Evolutionary conservation across 2,797 vertebrate species (phyloP).

Genomic region (Serranus cabrilla): DNA sequence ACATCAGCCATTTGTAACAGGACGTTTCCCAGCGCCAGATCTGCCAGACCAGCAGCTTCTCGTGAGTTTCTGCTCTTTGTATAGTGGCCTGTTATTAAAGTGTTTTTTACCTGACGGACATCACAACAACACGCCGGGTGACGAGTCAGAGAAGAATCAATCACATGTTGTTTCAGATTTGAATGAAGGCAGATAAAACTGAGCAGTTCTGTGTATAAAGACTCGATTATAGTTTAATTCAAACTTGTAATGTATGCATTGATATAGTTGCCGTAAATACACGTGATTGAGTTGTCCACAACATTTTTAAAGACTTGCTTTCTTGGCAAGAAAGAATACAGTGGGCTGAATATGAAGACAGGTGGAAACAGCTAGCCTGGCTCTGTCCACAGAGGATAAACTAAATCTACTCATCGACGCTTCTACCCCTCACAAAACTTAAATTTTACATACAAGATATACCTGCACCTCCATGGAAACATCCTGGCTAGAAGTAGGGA

Average conservation of each 20-base stretch:
- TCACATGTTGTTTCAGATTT: slow-evolving; percentile 7
- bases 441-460: background rate
- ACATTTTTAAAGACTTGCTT: background rate
- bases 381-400: background rate
- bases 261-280: background rate
- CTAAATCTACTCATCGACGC: background rate
- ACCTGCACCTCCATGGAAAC: too few species aligned
- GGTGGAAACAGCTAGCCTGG: background rate
- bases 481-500: too few species aligned
- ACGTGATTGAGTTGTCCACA: background rate
- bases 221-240: too few species aligned
- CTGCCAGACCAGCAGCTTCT: slow-evolving; percentile 75
- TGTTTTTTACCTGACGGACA: slow-evolving; percentile 6
- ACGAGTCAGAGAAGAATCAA: slow-evolving; percentile 19
- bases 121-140: slow-evolving; percentile 21
- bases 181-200: background rate
- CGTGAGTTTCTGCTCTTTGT: slow-evolving; percentile 74
- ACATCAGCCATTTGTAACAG: slow-evolving; percentile 83
- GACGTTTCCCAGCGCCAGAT: slow-evolving; percentile 69
- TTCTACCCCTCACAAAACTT: background rate
- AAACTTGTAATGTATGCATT: background rate
- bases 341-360: background rate
- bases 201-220: background rate
- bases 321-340: background rate
- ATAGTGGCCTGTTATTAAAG: slow-evolving; percentile 40